Conservation (phyloP, 2,888 invertebrate species). For the Aspidapion aeneum region DNA sequence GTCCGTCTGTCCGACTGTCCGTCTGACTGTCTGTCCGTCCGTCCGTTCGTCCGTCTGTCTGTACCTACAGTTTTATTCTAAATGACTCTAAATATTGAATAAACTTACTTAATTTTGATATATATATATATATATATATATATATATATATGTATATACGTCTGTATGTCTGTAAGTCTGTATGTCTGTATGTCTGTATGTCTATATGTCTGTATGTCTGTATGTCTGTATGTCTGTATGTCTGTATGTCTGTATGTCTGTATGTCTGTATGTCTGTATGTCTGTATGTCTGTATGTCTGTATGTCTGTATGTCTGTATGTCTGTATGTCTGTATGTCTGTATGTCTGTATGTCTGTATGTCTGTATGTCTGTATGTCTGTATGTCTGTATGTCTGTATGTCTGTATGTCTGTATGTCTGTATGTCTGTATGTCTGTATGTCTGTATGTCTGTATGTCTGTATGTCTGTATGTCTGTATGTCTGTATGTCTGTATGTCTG, state of each 20-base stretch:
- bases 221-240: constrained; percentile 11
- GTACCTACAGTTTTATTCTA: too few relatives aligned
- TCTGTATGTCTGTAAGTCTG: constrained; percentile 1
- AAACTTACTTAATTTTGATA: too few relatives aligned
- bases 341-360: constrained; percentile 7
- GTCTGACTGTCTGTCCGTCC: too few relatives aligned
- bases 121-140: too few relatives aligned
- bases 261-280: constrained; percentile 16
- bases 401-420: not conserved
- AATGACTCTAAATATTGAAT: too few relatives aligned
- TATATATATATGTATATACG: constrained; percentile 7
- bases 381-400: not conserved
- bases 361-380: not conserved
- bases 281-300: constrained; percentile 19
- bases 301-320: constrained; percentile 18
- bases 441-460: too few relatives aligned
- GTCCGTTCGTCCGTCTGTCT: too few relatives aligned
- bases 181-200: constrained; percentile 2
- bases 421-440: too few relatives aligned
- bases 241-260: constrained; percentile 7
- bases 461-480: too few relatives aligned
- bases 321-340: constrained; percentile 9
- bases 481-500: too few relatives aligned
- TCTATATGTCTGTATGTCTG: constrained; percentile 3
- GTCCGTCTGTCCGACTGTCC: too few relatives aligned